Conservation (phyloP, 2,113 vertebrate species). For the Poicephalus meyeri region DNA sequence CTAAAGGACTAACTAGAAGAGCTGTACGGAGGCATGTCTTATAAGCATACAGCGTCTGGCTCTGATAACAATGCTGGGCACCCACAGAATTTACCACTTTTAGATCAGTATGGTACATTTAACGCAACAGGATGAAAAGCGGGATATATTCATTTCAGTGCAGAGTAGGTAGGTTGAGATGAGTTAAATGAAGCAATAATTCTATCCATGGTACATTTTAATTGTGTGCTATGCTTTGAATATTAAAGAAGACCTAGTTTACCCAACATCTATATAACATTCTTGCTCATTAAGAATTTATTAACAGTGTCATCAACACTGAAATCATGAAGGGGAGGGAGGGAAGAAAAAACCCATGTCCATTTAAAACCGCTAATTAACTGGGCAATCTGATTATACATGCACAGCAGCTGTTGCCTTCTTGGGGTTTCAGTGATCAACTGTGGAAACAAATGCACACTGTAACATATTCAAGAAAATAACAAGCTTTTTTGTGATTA, state of each 20-base stretch:
- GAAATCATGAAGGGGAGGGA: not conserved
- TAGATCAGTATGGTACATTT: not conserved
- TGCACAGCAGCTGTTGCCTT: not conserved
- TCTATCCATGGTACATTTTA: not conserved
- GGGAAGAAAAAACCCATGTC: not conserved
- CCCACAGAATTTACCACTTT: conserved; percentile 13
- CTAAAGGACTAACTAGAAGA: not conserved
- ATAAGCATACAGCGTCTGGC: not conserved
- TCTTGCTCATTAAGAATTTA: conserved; percentile 7
- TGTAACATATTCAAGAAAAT: not conserved
- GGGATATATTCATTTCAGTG: not conserved
- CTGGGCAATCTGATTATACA: not conserved
- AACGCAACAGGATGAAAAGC: not conserved
- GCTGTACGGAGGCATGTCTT: not conserved
- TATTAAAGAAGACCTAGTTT: not conserved
- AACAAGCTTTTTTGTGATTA: not conserved
- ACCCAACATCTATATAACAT: not conserved
- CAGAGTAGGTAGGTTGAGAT: not conserved
- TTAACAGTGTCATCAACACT: not conserved
- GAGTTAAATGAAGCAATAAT: not conserved
- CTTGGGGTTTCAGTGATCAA: not conserved
- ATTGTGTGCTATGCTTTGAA: not conserved
- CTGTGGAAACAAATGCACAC: not conserved
- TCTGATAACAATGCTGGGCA: not conserved
- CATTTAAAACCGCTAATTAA: conserved; percentile 12